Percentiles rank a stretch among this genome's conserved stretches.
Conservation (phyloP, 2,797 vertebrate genomes). For the Coregonus sp. region DNA sequence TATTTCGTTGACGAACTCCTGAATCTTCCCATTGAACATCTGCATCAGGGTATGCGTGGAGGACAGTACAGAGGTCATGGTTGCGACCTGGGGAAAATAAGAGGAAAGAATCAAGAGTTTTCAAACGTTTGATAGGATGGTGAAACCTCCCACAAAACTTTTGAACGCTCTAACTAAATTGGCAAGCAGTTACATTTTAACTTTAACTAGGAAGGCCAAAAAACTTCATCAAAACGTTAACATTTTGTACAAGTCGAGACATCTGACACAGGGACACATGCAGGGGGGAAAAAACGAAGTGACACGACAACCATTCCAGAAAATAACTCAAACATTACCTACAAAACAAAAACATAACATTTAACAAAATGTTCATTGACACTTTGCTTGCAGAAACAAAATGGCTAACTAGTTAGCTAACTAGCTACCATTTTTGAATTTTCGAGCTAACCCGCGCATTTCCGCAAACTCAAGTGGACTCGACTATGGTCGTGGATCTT, state of each 20-base stretch:
- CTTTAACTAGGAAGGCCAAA: too few relatives aligned
- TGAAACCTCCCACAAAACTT: fast-evolving
- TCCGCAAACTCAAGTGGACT: background rate
- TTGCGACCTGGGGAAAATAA: constrained; percentile 43
- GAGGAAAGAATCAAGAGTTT: background rate
- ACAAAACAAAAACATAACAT: background rate
- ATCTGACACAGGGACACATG: too few relatives aligned
- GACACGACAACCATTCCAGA: too few relatives aligned
- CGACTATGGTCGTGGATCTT: background rate
- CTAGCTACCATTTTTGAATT: background rate
- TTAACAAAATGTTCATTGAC: background rate
- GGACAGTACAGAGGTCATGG: constrained; percentile 78
- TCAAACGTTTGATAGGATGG: too few relatives aligned
- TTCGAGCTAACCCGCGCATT: background rate
- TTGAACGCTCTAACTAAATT: background rate
- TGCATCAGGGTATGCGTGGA: constrained; percentile 71
- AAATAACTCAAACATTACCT: background rate
- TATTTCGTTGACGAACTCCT: constrained; percentile 75
- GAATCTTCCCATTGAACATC: constrained; percentile 74
- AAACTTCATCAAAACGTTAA: too few relatives aligned
- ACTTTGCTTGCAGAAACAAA: background rate
- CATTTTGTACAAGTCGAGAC: too few relatives aligned
- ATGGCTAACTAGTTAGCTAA: background rate
- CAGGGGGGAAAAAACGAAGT: too few relatives aligned
- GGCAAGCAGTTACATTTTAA: too few relatives aligned